These are phyloP conservation scores for Diadema setosum DNA, from an alignment of 35 echinoderm and acorn worm genomes.

Conservation along the genomic window DNA sequence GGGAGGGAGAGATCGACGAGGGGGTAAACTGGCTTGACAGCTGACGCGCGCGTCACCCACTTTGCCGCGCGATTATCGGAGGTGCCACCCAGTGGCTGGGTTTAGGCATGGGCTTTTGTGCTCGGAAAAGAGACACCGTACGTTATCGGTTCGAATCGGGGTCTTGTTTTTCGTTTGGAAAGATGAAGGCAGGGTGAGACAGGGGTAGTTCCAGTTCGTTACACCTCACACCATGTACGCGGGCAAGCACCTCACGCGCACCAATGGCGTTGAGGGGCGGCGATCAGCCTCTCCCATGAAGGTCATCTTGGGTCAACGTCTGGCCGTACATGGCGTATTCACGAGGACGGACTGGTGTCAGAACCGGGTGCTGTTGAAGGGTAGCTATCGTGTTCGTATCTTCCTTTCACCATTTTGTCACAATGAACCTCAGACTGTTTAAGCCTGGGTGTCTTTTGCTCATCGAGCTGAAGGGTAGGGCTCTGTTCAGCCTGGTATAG, in stretches of 20 bases:
- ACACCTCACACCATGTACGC: neutral
- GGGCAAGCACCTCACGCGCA: neutral
- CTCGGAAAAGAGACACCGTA: neutral
- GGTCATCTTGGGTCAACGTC: slow-evolving; percentile 1
- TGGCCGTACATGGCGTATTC: neutral
- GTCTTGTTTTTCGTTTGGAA: neutral
- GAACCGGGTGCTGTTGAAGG: neutral
- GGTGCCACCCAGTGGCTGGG: neutral
- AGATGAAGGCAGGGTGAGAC: neutral
- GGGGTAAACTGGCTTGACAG: no score
- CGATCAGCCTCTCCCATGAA: neutral
- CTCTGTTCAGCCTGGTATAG: no score
- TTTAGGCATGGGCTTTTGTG: neutral
- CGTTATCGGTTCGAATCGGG: neutral
- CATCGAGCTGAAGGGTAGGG: no score
- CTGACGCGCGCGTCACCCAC: no score
- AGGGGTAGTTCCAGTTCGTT: neutral
- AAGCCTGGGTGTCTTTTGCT: no score
- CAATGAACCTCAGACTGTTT: no score
- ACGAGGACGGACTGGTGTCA: neutral
- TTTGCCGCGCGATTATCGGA: neutral
- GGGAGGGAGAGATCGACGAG: neutral
- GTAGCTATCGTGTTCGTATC: slow-evolving; percentile 8
- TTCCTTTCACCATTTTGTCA: neutral
- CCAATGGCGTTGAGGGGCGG: neutral